These are phyloP conservation scores for Drosophila sproati DNA, from an alignment of 1,140 invertebrate genomes.

Conservation along the genomic window DNA sequence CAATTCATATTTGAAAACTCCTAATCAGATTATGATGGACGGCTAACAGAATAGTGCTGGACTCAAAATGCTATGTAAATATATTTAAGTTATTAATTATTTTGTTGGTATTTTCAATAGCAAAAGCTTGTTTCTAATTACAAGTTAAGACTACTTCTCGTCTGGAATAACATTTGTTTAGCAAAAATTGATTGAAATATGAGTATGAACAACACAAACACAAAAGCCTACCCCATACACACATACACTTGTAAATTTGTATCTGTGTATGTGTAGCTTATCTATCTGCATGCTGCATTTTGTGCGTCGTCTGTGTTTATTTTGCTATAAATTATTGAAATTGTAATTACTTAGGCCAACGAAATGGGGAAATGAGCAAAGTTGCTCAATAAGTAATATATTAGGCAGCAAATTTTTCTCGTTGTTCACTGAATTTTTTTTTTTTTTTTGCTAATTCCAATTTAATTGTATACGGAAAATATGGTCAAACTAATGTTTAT, in stretches of 20 bases:
- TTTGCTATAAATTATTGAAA: slow-evolving; percentile 78
- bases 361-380: slow-evolving; percentile 54
- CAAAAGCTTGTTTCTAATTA: slow-evolving; percentile 51
- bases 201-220: slow-evolving; percentile 28
- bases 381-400: slow-evolving; percentile 38
- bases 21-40: slow-evolving; percentile 70
- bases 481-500: neutral
- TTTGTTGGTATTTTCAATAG: slow-evolving; percentile 58
- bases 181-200: slow-evolving; percentile 73
- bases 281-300: slow-evolving; percentile 40
- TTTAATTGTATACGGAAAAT: slow-evolving; percentile 62
- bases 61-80: slow-evolving; percentile 66
- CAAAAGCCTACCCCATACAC: neutral
- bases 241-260: slow-evolving; percentile 4
- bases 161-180: slow-evolving; percentile 69
- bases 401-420: slow-evolving; percentile 18
- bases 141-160: slow-evolving; percentile 33
- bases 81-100: slow-evolving; percentile 79
- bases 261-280: slow-evolving; percentile 26
- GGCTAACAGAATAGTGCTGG: slow-evolving; percentile 25
- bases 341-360: slow-evolving; percentile 75
- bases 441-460: slow-evolving; percentile 61
- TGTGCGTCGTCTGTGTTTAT: slow-evolving; percentile 53
- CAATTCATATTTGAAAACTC: slow-evolving; percentile 75
- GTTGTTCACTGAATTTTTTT: slow-evolving; percentile 20